Conservation (phyloP, 2,797 vertebrate species). For the Florisuga fusca region DNA sequence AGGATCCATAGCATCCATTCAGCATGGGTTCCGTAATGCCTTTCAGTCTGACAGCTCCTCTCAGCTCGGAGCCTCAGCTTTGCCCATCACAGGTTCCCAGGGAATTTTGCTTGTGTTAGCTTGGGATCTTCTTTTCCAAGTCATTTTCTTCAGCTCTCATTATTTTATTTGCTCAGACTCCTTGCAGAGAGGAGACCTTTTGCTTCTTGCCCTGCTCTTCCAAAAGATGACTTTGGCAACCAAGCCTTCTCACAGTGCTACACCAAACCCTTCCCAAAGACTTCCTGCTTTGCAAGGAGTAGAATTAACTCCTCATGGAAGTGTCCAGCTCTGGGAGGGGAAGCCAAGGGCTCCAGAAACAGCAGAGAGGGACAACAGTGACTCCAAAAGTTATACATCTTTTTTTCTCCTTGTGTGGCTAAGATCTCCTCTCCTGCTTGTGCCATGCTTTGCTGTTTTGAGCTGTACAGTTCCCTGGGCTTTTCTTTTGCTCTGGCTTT, state of each 20-base stretch:
- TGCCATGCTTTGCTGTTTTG: slow-evolving; percentile 47
- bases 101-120: background rate
- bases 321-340: background rate
- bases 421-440: slow-evolving; percentile 29
- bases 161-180: slow-evolving; percentile 2
- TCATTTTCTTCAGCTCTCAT: background rate
- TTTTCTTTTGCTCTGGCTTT: slow-evolving; percentile 57
- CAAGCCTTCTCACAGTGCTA: background rate
- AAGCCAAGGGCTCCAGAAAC: background rate
- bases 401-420: background rate
- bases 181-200: background rate
- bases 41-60: background rate
- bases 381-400: background rate
- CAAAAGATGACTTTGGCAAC: slow-evolving; percentile 6
- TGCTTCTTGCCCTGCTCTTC: slow-evolving; percentile 27
- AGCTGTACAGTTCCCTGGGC: background rate
- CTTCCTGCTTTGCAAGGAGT: background rate
- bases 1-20: background rate
- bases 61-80: background rate
- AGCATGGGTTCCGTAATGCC: background rate
- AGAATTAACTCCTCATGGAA: background rate
- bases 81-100: background rate
- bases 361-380: background rate
- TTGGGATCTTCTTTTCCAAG: slow-evolving; percentile 21
- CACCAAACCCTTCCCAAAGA: background rate